Conservation (phyloP, 2,888 invertebrate species). For the Xestia xanthographa region DNA sequence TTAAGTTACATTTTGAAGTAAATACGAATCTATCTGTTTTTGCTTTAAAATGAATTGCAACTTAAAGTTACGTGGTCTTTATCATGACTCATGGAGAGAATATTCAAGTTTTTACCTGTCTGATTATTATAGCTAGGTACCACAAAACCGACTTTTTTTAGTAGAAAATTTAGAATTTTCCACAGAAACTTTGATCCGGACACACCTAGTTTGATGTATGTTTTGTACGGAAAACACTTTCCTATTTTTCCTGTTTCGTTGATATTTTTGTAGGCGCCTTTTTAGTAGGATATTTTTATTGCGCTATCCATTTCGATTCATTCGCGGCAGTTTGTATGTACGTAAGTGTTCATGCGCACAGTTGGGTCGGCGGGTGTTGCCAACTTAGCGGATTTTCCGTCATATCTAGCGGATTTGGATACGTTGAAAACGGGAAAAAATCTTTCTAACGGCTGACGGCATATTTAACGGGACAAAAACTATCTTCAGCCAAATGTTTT, state of each 20-base stretch:
- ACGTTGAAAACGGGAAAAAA: too few species aligned
- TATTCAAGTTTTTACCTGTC: not conserved
- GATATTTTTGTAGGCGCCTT: conserved; percentile 26
- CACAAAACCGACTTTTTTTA: not conserved
- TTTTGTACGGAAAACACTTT: conserved; percentile 29
- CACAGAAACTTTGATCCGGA: not conserved
- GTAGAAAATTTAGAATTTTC: not conserved
- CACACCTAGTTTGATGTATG: conserved; percentile 7
- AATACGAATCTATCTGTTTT: conserved; percentile 54
- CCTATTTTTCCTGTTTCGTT: conserved; percentile 20
- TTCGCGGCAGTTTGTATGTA: conserved; percentile 56
- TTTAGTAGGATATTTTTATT: conserved; percentile 44
- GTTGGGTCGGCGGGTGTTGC: too few species aligned
- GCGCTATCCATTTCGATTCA: conserved; percentile 54
- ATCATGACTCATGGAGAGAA: conserved; percentile 1
- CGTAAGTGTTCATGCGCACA: conserved; percentile 56
- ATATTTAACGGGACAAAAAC: too few species aligned
- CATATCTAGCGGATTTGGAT: too few species aligned
- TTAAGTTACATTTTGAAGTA: conserved; percentile 71
- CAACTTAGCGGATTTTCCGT: too few species aligned
- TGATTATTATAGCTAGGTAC: not conserved
- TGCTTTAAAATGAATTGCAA: not conserved
- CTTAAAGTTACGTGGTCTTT: not conserved
- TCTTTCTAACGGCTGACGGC: too few species aligned
- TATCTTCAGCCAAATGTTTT: too few species aligned